phyloP scores from a whole-genome alignment of 2,888 invertebrate genomes.

The Sinelater perroti region DNA sequence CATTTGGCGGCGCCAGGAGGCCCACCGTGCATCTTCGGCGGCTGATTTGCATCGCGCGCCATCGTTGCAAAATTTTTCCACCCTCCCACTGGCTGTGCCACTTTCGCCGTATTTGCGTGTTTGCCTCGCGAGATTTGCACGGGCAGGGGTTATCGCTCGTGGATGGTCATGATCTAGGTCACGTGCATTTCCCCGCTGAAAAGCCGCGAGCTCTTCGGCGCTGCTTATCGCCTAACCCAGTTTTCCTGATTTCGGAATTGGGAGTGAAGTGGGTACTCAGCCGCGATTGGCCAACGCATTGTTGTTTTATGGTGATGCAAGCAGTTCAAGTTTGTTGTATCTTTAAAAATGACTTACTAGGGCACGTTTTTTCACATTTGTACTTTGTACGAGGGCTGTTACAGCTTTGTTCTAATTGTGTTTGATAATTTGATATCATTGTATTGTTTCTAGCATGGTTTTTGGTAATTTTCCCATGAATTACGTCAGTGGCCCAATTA shows the following conservation, averaged over 20 bases:
- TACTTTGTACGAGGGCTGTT: too few relatives aligned
- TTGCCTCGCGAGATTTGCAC: conserved; percentile 12
- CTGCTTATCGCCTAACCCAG: conserved; percentile 3
- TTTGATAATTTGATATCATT: too few relatives aligned
- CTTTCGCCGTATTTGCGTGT: conserved; percentile 9
- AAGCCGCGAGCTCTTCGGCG: background rate
- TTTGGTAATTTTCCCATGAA: too few relatives aligned
- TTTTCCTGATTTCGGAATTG: conserved; percentile 5
- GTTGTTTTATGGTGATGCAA: conserved; percentile 6
- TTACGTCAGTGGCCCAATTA: too few relatives aligned
- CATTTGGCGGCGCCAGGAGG: too few relatives aligned
- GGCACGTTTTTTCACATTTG: too few relatives aligned
- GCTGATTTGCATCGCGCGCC: conserved; percentile 7
- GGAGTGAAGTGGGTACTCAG: background rate
- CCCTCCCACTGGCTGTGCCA: conserved; percentile 12
- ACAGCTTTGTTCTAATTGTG: too few relatives aligned
- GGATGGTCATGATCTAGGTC: conserved; percentile 17
- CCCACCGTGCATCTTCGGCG: conserved; percentile 2
- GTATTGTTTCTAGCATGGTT: too few relatives aligned
- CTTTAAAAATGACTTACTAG: too few relatives aligned
- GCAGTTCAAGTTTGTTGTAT: conserved; percentile 14
- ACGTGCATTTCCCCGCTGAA: background rate
- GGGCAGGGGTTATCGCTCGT: conserved; percentile 10
- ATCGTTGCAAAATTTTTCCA: conserved; percentile 8
- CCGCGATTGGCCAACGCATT: background rate